Conservation (phyloP, 2,888 invertebrate genomes). For the Melanostoma mellinum region DNA sequence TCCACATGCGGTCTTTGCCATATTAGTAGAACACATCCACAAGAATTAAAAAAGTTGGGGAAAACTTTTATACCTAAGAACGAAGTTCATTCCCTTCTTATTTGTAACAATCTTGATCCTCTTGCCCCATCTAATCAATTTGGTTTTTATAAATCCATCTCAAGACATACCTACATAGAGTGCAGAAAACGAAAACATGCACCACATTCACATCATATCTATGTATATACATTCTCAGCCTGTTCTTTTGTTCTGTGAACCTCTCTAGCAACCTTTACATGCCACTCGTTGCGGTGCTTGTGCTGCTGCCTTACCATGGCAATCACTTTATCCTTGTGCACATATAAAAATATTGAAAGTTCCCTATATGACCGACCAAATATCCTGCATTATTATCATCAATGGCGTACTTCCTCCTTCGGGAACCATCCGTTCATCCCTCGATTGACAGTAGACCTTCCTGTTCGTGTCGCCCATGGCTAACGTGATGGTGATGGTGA, state of each 20-base stretch:
- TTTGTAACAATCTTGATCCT: constrained; percentile 38
- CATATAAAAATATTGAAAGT: constrained; percentile 58
- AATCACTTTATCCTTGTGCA: constrained; percentile 65
- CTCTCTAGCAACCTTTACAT: constrained; percentile 60
- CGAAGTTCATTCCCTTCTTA: constrained; percentile 9
- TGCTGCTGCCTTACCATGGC: constrained; percentile 49
- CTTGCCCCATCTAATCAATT: constrained; percentile 67
- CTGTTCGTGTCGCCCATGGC: constrained; percentile 63
- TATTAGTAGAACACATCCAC: constrained; percentile 45
- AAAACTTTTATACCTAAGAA: constrained; percentile 48
- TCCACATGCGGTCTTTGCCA: background rate
- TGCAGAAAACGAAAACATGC: constrained; percentile 67
- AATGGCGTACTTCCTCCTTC: constrained; percentile 66
- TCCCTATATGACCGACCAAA: constrained; percentile 68
- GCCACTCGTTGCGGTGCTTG: constrained; percentile 9
- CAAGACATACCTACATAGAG: constrained; percentile 51
- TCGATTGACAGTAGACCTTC: constrained; percentile 61
- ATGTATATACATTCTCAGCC: constrained; percentile 20
- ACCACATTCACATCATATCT: constrained; percentile 14
- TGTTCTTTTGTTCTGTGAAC: constrained; percentile 66
- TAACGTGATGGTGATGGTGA: constrained; percentile 45
- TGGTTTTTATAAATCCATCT: constrained; percentile 59
- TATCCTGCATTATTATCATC: constrained; percentile 73
- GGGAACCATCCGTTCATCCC: constrained; percentile 51
- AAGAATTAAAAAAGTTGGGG: constrained; percentile 28